These are phyloP conservation scores for Oenanthe oenanthe DNA, from an alignment of 2,113 vertebrate genomes.

Conservation along the genomic window DNA sequence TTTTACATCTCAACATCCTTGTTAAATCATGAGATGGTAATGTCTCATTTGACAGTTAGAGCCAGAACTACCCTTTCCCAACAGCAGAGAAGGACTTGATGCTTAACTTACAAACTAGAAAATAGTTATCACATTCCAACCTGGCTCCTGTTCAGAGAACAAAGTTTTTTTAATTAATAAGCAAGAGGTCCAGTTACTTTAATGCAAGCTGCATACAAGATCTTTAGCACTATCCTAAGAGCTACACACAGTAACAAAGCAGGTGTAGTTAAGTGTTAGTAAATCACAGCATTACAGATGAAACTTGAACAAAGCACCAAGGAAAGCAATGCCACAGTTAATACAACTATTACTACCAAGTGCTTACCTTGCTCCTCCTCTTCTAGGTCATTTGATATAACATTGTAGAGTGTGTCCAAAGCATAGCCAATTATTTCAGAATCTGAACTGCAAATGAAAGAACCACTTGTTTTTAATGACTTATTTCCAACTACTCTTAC, in stretches of 20 bases:
- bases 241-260: neutral
- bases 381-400: slow-evolving; percentile 95
- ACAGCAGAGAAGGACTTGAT: neutral
- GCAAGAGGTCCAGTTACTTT: neutral
- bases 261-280: neutral
- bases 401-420: slow-evolving; percentile 95
- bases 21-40: neutral
- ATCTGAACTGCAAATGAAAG: slow-evolving; percentile 84
- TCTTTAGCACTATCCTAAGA: neutral
- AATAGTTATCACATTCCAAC: neutral
- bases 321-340: neutral
- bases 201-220: neutral
- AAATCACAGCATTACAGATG: neutral
- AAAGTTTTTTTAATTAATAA: neutral
- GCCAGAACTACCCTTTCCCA: neutral
- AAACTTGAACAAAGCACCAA: neutral
- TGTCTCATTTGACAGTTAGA: neutral
- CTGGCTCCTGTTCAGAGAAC: neutral
- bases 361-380: slow-evolving; percentile 92
- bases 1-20: neutral
- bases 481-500: neutral
- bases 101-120: neutral
- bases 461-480: slow-evolving; percentile 56
- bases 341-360: neutral
- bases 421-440: slow-evolving; percentile 98